Conservation (phyloP, 2,113 vertebrate species). For the Pteronura brasiliensis region DNA sequence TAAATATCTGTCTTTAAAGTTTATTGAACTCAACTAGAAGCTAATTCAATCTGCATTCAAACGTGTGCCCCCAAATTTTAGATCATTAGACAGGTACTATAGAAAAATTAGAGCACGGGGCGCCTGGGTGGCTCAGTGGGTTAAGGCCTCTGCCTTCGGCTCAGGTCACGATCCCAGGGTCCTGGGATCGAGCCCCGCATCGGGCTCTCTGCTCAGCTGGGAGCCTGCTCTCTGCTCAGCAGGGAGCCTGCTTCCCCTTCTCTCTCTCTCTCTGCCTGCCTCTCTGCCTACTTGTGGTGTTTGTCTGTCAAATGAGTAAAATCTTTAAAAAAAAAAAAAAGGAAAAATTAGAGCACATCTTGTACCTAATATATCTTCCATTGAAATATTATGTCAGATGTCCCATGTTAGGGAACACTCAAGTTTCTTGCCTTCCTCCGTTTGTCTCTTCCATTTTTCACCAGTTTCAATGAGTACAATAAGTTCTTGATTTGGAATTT, state of each 20-base stretch:
- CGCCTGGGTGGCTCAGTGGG: no score
- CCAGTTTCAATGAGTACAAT: neutral
- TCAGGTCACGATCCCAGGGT: no score
- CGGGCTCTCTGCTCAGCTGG: no score
- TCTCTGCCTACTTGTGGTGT: no score
- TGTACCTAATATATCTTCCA: neutral
- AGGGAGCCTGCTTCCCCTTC: no score
- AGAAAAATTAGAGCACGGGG: neutral
- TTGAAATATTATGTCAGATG: neutral
- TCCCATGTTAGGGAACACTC: neutral
- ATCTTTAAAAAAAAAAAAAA: no score
- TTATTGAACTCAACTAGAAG: neutral
- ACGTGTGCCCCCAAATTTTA: neutral
- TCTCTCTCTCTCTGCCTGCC: no score
- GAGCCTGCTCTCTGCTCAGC: no score
- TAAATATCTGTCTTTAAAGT: neutral
- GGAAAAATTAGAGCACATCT: neutral
- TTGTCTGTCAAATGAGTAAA: no score
- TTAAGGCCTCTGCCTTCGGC: no score
- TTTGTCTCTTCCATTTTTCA: conserved; percentile 14
- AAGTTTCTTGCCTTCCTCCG: neutral
- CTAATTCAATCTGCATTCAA: conserved; percentile 1
- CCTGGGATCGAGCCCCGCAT: no score
- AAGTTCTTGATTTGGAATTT: conserved; percentile 12
- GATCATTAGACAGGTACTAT: neutral